Base-by-base conservation (phyloP, 2,888 invertebrate genomes). In the Zygogramma bicolorata region DNA sequence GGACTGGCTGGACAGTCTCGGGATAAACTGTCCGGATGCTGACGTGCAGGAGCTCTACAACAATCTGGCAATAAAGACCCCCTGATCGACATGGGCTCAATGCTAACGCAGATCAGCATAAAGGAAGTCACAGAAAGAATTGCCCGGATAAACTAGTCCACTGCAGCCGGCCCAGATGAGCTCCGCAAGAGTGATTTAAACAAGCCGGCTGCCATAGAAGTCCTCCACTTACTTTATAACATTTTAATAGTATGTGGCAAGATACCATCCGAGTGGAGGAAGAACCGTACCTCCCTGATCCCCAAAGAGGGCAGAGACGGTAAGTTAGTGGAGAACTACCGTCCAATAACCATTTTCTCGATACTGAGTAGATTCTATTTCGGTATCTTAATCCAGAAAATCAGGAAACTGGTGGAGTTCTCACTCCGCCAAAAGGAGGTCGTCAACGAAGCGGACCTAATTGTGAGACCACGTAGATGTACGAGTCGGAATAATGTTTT, bases 331-430 rank as follows among this genome's bases (percentile, higher is more conserved):
- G 81, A 74, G 6, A 84, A 82, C 68, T 85, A 83, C 74, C 65
- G 85, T 0, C 85, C 84, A 0, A 79, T 85, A 0, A 86, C 84
- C 0, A 81, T 85, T 0, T 60, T 79, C 2, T 84, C 82, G 0
- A 46, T 85, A 2, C 49, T 85, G 0, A 79, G 80, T 31, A 63
- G 84, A 6, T 6, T 81, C 1, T 85, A 79, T 38, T 82, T 80
- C 62, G 79, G 79, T 0, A 66, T 84, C 13, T 57, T 84, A 0
- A 84, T 83, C 68, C 40, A 73, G 13, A 80, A 80, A 25, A 34
- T 83, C 0, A 58, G 81, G 10, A 40, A 10, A 34, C 4, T 20
- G 8, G 71, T 74, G 10, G 38, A 63, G 42, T 68, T 77, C 68
- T 63, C 57, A 2, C 74, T 79, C 3, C 73, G 84, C 1, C 84